Conservation (phyloP, 64 coral and sea anemone genomes). For the Montipora efflorescens region DNA sequence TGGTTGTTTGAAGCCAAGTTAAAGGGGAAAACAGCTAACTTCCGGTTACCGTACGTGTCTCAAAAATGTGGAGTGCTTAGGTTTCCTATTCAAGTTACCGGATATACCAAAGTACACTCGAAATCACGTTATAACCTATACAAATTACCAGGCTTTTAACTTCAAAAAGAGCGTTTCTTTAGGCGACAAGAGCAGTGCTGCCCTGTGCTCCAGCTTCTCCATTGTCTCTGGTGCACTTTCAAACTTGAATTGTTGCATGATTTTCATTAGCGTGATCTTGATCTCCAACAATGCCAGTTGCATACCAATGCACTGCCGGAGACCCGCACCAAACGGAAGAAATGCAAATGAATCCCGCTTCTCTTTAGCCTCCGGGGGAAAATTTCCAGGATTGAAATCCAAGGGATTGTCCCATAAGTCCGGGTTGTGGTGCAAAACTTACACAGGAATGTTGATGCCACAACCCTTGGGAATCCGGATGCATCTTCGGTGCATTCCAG, state of each 20-base stretch:
- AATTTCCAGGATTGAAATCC: slow-evolving; percentile 82
- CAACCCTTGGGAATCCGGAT: slow-evolving; percentile 73
- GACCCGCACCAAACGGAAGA: slow-evolving; percentile 80
- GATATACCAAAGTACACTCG: no score
- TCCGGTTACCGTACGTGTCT: no score
- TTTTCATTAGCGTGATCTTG: slow-evolving; percentile 40
- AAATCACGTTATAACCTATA: background rate
- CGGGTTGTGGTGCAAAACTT: slow-evolving; percentile 78
- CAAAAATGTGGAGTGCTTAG: no score
- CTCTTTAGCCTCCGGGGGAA: slow-evolving; percentile 65
- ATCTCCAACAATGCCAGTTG: slow-evolving; percentile 78
- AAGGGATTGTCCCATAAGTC: slow-evolving; percentile 76
- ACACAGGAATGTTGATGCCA: slow-evolving; percentile 73
- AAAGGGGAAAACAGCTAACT: no score
- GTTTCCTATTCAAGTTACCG: no score
- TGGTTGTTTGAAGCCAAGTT: no score
- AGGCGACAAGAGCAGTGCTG: slow-evolving; percentile 62
- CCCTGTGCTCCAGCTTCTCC: slow-evolving; percentile 47
- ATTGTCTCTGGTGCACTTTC: slow-evolving; percentile 64
- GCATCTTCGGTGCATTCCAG: slow-evolving; percentile 15
- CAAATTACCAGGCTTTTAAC: slow-evolving; percentile 50
- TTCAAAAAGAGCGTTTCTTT: slow-evolving; percentile 62
- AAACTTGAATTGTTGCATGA: slow-evolving; percentile 79
- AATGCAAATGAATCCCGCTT: slow-evolving; percentile 82
- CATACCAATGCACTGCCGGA: slow-evolving; percentile 83